Evolutionary conservation across 2,888 invertebrate species (phyloP).

Genomic region (Cinara cedri): DNA sequence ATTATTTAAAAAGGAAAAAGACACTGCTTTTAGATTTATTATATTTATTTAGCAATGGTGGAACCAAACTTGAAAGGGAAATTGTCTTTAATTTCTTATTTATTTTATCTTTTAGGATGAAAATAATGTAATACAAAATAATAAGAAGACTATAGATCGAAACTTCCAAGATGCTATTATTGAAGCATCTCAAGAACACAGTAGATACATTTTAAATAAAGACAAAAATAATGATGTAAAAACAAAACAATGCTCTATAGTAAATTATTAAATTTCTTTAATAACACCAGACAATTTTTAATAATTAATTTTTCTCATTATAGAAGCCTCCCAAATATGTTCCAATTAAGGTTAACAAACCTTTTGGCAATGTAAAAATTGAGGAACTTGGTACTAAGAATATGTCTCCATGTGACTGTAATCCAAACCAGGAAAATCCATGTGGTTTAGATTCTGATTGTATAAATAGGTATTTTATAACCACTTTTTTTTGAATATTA

Average conservation of each 20-base stretch:
- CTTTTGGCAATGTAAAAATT: slow-evolving; percentile 62
- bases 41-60: no score
- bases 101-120: slow-evolving; percentile 29
- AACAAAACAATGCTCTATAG: slow-evolving; percentile 31
- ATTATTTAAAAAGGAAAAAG: no score
- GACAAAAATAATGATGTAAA: slow-evolving; percentile 31
- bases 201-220: slow-evolving; percentile 31
- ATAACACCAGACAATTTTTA: background rate
- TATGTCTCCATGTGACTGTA: slow-evolving; percentile 80
- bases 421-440: slow-evolving; percentile 73
- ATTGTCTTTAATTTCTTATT: background rate
- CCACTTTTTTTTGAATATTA: background rate
- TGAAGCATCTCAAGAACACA: slow-evolving; percentile 50
- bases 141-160: slow-evolving; percentile 25
- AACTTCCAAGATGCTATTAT: slow-evolving; percentile 39
- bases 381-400: slow-evolving; percentile 64
- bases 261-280: slow-evolving; percentile 26
- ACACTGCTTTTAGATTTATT: no score
- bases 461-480: slow-evolving; percentile 73
- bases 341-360: slow-evolving; percentile 69
- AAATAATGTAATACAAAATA: slow-evolving; percentile 22
- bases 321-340: slow-evolving; percentile 73
- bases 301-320: background rate
- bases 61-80: no score
- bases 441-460: slow-evolving; percentile 86